These are phyloP conservation scores for Cataglyphis cursor DNA, from an alignment of 2,888 invertebrate species.

Conservation along the genomic window DNA sequence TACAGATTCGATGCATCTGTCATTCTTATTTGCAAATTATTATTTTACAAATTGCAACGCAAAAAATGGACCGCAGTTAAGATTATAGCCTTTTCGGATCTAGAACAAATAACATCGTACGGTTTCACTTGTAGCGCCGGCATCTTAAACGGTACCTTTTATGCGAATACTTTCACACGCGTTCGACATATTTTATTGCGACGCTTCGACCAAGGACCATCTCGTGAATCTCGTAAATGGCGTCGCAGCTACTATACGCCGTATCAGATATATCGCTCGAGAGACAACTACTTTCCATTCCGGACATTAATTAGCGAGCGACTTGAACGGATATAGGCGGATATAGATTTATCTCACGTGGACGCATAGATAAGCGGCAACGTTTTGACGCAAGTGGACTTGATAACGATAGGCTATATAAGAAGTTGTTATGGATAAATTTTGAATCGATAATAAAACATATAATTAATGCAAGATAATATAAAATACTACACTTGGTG, in stretches of 20 bases:
- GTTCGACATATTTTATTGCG: conserved; percentile 61
- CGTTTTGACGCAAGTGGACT: not conserved
- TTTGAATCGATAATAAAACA: not conserved
- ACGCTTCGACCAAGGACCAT: conserved; percentile 39
- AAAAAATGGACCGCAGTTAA: not conserved
- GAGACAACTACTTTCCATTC: conserved; percentile 78
- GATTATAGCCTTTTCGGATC: conserved; percentile 13
- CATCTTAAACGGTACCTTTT: conserved; percentile 33
- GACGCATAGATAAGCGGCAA: conserved; percentile 27
- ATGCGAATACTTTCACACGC: conserved; percentile 67
- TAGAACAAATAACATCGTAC: conserved; percentile 22
- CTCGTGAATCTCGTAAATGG: conserved; percentile 38
- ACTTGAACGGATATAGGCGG: conserved; percentile 73
- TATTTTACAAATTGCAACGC: not conserved
- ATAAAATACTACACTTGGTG: not conserved
- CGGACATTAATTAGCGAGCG: conserved; percentile 82
- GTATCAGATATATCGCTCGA: conserved; percentile 30
- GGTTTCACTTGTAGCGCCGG: conserved; percentile 48
- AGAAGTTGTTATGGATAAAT: not conserved
- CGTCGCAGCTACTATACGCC: conserved; percentile 15
- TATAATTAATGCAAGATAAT: not conserved
- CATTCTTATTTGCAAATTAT: not conserved
- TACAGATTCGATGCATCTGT: not conserved
- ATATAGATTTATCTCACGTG: conserved; percentile 24
- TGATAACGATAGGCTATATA: not conserved